phyloP scores from a whole-genome alignment of 2,888 invertebrate genomes.

The Arge pagana region DNA sequence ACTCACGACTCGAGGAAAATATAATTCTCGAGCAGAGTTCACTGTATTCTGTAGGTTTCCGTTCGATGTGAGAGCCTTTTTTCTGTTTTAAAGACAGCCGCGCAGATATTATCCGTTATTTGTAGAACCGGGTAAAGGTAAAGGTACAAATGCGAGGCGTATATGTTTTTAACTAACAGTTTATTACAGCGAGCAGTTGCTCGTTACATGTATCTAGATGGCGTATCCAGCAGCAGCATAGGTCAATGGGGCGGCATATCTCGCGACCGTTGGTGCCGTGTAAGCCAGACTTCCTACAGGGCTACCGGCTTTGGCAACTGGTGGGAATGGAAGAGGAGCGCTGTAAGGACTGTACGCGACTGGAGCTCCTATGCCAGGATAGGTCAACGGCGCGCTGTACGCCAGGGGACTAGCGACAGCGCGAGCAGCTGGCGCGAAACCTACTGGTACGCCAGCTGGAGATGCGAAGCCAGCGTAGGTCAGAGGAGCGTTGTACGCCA shows the following conservation, averaged over 20 bases:
- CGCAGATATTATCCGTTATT: too few relatives aligned
- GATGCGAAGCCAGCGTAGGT: constrained; percentile 8
- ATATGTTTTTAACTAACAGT: too few relatives aligned
- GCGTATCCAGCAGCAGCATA: constrained; percentile 34
- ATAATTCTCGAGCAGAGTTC: too few relatives aligned
- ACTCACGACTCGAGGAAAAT: too few relatives aligned
- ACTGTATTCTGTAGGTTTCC: too few relatives aligned
- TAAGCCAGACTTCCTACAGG: constrained; percentile 1
- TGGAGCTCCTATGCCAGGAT: constrained; percentile 56
- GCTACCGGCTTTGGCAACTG: constrained; percentile 12
- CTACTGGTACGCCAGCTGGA: constrained; percentile 15
- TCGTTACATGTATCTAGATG: not conserved
- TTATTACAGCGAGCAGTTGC: too few relatives aligned
- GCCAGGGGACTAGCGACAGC: constrained; percentile 16
- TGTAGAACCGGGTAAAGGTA: too few relatives aligned
- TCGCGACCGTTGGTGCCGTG: constrained; percentile 24
- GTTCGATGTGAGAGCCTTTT: too few relatives aligned
- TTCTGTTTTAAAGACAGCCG: too few relatives aligned
- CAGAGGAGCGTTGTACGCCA: constrained; percentile 17
- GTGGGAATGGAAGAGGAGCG: constrained; percentile 39
- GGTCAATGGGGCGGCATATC: constrained; percentile 31
- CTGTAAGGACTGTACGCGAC: constrained; percentile 37
- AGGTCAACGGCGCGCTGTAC: constrained; percentile 56
- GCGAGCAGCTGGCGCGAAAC: constrained; percentile 21
- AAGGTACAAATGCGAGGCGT: too few relatives aligned